A percentile compares a stretch with the other conserved stretches of the same genome.
phyloP scores from a whole-genome alignment of 2,888 invertebrate genomes.

The Orthosia incerta region DNA sequence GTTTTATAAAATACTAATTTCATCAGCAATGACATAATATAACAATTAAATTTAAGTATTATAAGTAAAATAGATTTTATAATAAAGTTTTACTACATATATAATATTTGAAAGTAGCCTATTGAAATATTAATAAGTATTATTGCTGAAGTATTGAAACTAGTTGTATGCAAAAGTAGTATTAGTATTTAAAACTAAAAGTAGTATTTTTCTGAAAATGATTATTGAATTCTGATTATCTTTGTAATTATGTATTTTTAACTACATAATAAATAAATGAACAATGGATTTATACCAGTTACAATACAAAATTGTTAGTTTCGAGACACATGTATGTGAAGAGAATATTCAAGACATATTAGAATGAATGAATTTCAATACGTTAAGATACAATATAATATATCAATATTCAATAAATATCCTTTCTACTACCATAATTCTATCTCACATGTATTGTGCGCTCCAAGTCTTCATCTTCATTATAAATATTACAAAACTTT shows the following conservation, averaged over 20 bases:
- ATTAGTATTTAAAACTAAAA: no score
- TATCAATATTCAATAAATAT: conserved; percentile 80
- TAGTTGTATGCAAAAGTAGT: conserved; percentile 1
- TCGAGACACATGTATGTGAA: conserved; percentile 57
- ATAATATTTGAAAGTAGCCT: conserved; percentile 24
- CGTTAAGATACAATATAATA: conserved; percentile 68
- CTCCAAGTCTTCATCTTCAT: conserved; percentile 84
- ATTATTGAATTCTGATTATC: conserved; percentile 28
- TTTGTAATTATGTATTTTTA: conserved; percentile 25
- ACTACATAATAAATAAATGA: conserved; percentile 23
- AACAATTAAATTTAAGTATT: conserved; percentile 28
- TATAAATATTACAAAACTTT: conserved; percentile 79
- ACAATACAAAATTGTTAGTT: conserved; percentile 61
- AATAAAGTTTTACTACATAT: conserved; percentile 36
- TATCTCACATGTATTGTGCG: conserved; percentile 90
- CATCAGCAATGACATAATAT: conserved; percentile 10
- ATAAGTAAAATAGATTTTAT: conserved; percentile 40
- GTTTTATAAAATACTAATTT: conserved; percentile 19
- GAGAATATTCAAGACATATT: conserved; percentile 64
- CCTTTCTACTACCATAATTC: conserved; percentile 74
- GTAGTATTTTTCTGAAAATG: no score
- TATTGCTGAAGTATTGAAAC: conserved; percentile 33
- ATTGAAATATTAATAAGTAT: conserved; percentile 25
- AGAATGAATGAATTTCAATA: conserved; percentile 66
- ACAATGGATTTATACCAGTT: conserved; percentile 36